These are phyloP conservation scores for Pheucticus melanocephalus DNA, from an alignment of 2,113 vertebrate genomes.

Conservation along the genomic window DNA sequence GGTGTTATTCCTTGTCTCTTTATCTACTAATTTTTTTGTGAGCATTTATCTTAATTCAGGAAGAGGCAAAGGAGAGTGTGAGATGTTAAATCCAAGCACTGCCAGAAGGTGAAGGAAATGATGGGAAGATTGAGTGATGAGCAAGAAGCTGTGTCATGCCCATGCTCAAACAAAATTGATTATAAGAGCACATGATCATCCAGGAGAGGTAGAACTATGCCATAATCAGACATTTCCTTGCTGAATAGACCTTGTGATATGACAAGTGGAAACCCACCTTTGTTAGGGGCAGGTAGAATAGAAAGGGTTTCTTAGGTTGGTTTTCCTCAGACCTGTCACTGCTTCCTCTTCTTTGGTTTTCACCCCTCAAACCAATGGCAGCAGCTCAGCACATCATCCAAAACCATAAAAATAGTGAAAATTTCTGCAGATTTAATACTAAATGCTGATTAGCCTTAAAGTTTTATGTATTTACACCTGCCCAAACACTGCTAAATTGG, in stretches of 20 bases:
- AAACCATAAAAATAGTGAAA: background rate
- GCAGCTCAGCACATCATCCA: background rate
- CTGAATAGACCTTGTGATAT: background rate
- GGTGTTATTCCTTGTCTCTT: background rate
- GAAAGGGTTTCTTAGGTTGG: background rate
- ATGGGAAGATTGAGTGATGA: background rate
- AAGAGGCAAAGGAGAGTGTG: background rate
- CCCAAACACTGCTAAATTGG: background rate
- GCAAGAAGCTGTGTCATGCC: background rate
- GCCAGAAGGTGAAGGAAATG: background rate
- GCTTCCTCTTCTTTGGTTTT: background rate
- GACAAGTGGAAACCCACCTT: background rate
- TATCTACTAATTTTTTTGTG: background rate
- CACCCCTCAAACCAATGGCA: background rate
- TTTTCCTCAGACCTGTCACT: background rate
- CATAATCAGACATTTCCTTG: background rate
- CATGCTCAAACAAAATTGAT: background rate
- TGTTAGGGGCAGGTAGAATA: background rate
- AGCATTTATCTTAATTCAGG: background rate
- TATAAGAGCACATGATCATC: background rate
- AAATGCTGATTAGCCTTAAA: background rate
- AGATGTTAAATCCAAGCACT: background rate
- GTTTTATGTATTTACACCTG: background rate
- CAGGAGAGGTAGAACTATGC: background rate
- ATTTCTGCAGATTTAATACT: background rate